Evolutionary conservation across 1,140 invertebrate genomes (phyloP), one percentile per base, ranked within the genome.

Genomic region (Xylocopa sonorina): DNA sequence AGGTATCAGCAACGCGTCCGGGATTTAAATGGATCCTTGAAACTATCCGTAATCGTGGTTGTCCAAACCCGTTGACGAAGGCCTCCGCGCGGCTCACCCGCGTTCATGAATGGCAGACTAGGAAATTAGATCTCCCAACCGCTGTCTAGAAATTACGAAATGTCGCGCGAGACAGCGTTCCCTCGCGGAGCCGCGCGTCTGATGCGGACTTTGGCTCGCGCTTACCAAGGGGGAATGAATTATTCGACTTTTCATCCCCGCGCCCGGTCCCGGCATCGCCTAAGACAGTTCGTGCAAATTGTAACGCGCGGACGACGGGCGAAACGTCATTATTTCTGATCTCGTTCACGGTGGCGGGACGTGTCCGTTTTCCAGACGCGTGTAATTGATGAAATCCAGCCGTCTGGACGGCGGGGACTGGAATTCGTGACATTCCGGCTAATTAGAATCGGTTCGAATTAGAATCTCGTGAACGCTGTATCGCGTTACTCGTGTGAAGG

Each of bases 71-170:
- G 75, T n/a, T 55, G 80, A 81, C 78, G 77, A 82, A 69, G 87
- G 84, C 74, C 14, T 57, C 66, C 68, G 48, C 66, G 63, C 55
- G 72, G 24, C 50, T 84, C 73, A 67, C 73, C 71, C 78, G 50
- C 68, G n/a, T n/a, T n/a, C 60, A 41, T 78, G 78, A 86, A 88
- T 88, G 87, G 75, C 87, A 88, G 84, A 58, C 79, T 86, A 88
- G 87, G 87, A 88, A 88, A 88, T 88, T 88, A 88, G 86, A 87
- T 88, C 84, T 86, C 86, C 84, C 87, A 81, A 67, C 76, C 77
- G 74, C 76, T 86, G 86, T 88, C 87, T 88, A 86, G 86, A 78
- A 88, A 88, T 86, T 88, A 87, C 77, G 84, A 87, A 88, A 80
- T 78, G 85, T 88, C 85, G 71, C 78, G 55, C 57, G 69, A 86